Conservation (phyloP, 2,113 vertebrate genomes). For the Gila orcuttii region DNA sequence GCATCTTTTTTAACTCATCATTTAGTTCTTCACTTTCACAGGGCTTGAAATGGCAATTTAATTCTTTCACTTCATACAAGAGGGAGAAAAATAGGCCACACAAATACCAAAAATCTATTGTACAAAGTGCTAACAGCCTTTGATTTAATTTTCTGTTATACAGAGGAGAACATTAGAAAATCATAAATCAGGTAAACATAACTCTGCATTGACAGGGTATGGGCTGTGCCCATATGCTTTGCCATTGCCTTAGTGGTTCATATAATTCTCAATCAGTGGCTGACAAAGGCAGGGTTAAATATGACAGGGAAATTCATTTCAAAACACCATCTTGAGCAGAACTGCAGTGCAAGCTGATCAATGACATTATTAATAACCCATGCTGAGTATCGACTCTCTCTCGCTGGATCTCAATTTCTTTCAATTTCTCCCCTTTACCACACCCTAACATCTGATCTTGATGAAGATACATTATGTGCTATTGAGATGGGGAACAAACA, state of each 20-base stretch:
- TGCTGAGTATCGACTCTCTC: slow-evolving; percentile 47
- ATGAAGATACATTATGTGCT: slow-evolving; percentile 31
- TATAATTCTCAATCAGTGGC: slow-evolving; percentile 41
- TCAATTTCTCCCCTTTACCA: slow-evolving; percentile 11
- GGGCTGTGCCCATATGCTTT: slow-evolving; percentile 53
- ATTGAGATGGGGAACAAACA: neutral
- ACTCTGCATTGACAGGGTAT: slow-evolving; percentile 63
- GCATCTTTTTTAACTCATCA: slow-evolving; percentile 68
- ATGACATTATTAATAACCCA: slow-evolving; percentile 72
- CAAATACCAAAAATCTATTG: slow-evolving; percentile 75
- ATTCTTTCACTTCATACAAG: slow-evolving; percentile 53
- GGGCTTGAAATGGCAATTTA: slow-evolving; percentile 66
- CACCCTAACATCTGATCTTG: slow-evolving; percentile 15
- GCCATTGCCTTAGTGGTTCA: slow-evolving; percentile 10
- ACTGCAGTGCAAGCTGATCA: slow-evolving; percentile 67
- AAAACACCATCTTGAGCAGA: slow-evolving; percentile 57
- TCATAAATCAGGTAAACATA: slow-evolving; percentile 69
- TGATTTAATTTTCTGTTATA: slow-evolving; percentile 63
- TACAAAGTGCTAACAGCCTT: slow-evolving; percentile 70
- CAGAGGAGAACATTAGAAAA: slow-evolving; percentile 68
- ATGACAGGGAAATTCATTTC: slow-evolving; percentile 65
- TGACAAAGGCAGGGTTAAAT: slow-evolving; percentile 59
- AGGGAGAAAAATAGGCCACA: slow-evolving; percentile 31
- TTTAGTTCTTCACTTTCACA: slow-evolving; percentile 69
- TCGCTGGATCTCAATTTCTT: slow-evolving; percentile 46